Percentiles rank a stretch among this genome's conserved stretches.
These are phyloP conservation scores for Hybognathus amarus DNA, from an alignment of 2,797 vertebrate genomes.

Conservation along the genomic window DNA sequence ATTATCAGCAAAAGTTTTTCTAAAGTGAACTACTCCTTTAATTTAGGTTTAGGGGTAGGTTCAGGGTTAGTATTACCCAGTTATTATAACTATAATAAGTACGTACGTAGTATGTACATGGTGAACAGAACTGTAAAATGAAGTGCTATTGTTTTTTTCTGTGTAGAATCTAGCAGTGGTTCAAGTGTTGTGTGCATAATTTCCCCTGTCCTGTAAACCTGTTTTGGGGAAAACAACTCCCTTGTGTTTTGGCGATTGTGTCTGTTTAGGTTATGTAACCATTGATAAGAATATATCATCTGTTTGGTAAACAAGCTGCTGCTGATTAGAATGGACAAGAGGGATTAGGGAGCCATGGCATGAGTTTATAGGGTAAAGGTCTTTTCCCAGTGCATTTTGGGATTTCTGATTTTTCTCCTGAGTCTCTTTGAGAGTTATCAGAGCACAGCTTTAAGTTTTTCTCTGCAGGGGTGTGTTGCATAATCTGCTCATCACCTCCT, in stretches of 20 bases:
- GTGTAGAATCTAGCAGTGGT: neutral
- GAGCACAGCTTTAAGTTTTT: conserved; percentile 34
- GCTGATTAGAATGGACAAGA: neutral
- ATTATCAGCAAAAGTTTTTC: too few species aligned
- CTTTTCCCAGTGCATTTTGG: neutral
- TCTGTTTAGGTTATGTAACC: conserved; percentile 36
- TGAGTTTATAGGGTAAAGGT: conserved; percentile 4
- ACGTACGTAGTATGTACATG: too few species aligned
- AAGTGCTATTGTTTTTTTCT: too few species aligned
- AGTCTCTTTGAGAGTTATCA: conserved; percentile 5
- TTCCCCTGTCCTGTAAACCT: conserved; percentile 4
- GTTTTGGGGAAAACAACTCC: conserved; percentile 1
- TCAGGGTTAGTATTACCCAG: too few species aligned
- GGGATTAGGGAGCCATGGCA: neutral
- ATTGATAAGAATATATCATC: conserved; percentile 21
- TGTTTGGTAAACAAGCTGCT: conserved; percentile 24
- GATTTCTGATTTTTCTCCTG: neutral
- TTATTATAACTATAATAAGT: too few species aligned
- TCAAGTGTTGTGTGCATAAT: neutral
- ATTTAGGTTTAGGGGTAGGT: too few species aligned
- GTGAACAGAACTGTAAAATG: too few species aligned
- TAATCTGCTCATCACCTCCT: conserved; percentile 44
- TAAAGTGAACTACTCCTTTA: too few species aligned
- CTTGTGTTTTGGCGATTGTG: neutral
- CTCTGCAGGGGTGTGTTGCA: conserved; percentile 32